Evolutionary conservation across 2,113 vertebrate genomes (phyloP).

Genomic region (Heteronetta atricapilla): DNA sequence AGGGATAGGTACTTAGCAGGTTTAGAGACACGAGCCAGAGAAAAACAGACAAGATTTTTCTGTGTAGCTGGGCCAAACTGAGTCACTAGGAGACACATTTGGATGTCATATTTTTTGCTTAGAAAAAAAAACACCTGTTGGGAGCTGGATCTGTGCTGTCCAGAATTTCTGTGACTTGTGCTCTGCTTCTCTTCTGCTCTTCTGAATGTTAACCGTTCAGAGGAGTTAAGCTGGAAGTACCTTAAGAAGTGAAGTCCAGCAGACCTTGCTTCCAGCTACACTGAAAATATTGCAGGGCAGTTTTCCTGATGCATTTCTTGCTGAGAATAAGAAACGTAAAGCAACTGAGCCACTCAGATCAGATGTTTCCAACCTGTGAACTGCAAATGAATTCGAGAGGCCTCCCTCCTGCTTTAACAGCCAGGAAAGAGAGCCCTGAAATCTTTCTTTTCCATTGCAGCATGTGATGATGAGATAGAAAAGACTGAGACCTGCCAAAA

Average conservation of each 20-base stretch:
- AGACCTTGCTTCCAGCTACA: neutral
- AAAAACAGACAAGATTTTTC: neutral
- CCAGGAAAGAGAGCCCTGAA: constrained; percentile 40
- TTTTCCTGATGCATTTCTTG: neutral
- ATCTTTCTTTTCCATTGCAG: constrained; percentile 50
- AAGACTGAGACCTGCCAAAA: constrained; percentile 29
- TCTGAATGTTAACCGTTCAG: neutral
- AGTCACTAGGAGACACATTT: neutral
- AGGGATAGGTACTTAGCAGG: neutral
- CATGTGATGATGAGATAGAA: neutral
- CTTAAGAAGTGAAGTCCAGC: neutral
- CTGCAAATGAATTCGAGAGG: neutral
- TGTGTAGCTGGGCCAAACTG: neutral
- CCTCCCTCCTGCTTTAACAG: neutral
- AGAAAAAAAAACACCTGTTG: constrained; percentile 5
- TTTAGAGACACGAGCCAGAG: neutral
- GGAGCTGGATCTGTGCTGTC: neutral
- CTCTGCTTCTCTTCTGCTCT: neutral
- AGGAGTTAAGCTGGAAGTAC: neutral
- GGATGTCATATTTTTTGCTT: neutral
- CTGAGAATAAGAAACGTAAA: neutral
- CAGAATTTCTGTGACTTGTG: neutral
- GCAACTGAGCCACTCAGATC: neutral
- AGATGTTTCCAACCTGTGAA: constrained; percentile 43
- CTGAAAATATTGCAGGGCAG: neutral